Evolutionary conservation across 2,113 vertebrate species (phyloP).

Genomic region (Fukomys damarensis): DNA sequence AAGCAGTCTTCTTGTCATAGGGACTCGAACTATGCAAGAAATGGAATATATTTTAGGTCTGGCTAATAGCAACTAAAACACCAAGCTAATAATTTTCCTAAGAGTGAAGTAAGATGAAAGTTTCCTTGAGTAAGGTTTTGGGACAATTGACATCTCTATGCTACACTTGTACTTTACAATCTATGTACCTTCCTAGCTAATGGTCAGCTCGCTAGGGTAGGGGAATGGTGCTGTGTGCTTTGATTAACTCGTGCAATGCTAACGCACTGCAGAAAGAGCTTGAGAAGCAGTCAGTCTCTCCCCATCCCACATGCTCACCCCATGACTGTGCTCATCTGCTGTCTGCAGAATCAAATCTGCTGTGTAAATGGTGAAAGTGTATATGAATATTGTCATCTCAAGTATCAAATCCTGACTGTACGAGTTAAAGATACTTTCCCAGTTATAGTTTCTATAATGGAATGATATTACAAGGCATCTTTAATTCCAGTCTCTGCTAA

Average conservation of each 20-base stretch:
- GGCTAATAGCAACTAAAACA: neutral
- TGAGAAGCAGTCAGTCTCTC: too few relatives aligned
- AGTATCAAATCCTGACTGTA: neutral
- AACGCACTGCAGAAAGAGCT: neutral
- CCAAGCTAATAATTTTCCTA: neutral
- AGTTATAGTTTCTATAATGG: neutral
- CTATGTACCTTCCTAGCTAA: neutral
- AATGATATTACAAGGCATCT: neutral
- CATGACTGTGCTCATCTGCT: neutral
- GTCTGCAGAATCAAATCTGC: neutral
- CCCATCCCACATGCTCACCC: neutral
- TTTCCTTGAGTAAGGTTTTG: neutral
- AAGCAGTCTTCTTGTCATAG: neutral
- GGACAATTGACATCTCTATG: neutral
- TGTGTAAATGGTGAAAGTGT: neutral
- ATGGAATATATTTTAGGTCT: neutral
- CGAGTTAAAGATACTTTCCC: neutral
- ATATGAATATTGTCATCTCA: neutral
- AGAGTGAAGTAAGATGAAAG: neutral
- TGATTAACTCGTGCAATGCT: neutral
- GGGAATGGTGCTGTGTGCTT: neutral
- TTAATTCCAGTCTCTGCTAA: neutral
- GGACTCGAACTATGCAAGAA: constrained; percentile 1
- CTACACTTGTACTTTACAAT: neutral
- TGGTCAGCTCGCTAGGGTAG: neutral